Evolutionary conservation across 1,140 invertebrate species (phyloP), one percentile per base, ranked within the genome.

Genomic region (Lordiphosa stackelbergi): DNA sequence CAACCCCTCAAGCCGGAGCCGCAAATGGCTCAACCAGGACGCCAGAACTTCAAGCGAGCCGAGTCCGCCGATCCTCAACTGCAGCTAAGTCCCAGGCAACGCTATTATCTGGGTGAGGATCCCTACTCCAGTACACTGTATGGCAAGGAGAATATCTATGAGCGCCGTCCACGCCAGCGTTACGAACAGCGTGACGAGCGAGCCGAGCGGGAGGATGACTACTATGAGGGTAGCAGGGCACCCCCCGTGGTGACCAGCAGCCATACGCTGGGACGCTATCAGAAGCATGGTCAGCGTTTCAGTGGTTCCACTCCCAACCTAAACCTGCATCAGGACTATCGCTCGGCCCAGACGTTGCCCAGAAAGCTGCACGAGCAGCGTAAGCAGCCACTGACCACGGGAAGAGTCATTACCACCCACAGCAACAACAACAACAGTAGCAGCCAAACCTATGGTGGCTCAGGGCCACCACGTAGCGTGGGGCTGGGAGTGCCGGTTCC

Each of bases 91-190:
- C 92, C 92, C 0, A 88, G 92, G 38, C 93, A 94, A 73, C 91
- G 92, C 53, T 95, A 94, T 87, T 95, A 95, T 83, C 89, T 95
- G 35, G 94, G 94, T 8, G 94, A 95, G 88, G 93, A 95, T 89
- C 94, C 94, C 4, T 95, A 94, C 85, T 92, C 91, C 24, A 93
- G 93, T 53, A 94, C 92, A 78, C 93, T 94, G 69, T 94, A 94
- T 83, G 93, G 93, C 31, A 90, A 92, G 55, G 93, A 95, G 85
- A 93, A 93, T 71, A 93, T 94, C 71, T 94, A 95, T 88, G 91
- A 92, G 41, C 65, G 75, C 85, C 61, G 89, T 87, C 65, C 65
- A n/a, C 65, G 65, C 19, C 65, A 68, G 35, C 41, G 53, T 22
- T 64, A 66, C 35, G 62, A 54, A 2, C 54, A 61, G 11, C 53